These are phyloP conservation scores for Crotophaga sulcirostris DNA, from an alignment of 2,113 vertebrate species.

Conservation along the genomic window DNA sequence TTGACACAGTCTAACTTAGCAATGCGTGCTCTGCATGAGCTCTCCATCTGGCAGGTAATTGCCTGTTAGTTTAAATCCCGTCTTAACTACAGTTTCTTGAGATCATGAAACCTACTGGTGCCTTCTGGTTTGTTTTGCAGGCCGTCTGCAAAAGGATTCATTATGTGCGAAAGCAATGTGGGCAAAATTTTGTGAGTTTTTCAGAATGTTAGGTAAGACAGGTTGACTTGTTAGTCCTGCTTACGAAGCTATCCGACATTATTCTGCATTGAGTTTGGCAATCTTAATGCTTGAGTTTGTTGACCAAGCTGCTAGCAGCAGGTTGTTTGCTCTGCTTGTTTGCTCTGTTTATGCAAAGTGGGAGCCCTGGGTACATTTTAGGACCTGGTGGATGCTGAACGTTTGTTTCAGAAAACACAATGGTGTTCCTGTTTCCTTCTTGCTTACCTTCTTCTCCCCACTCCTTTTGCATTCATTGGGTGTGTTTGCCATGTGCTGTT, in stretches of 20 bases:
- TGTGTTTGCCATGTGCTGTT: not conserved
- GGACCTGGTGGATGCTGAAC: not conserved
- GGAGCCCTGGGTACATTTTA: not conserved
- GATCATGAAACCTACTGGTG: not conserved
- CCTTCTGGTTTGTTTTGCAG: slow-evolving; percentile 11
- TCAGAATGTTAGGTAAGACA: not conserved
- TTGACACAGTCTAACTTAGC: not conserved
- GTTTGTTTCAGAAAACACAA: not conserved
- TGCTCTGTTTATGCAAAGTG: not conserved
- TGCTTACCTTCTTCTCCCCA: not conserved
- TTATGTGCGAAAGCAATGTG: not conserved
- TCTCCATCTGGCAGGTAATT: slow-evolving; percentile 47
- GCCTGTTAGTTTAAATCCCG: slow-evolving; percentile 18
- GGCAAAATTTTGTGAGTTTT: not conserved
- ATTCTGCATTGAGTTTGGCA: not conserved
- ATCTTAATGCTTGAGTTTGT: not conserved
- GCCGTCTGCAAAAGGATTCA: not conserved
- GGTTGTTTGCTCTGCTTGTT: not conserved
- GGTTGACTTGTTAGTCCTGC: not conserved
- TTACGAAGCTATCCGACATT: not conserved
- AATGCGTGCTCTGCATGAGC: not conserved
- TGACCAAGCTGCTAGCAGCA: not conserved
- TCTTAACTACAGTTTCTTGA: slow-evolving; percentile 17
- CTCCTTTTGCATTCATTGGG: not conserved
- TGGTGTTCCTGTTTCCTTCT: not conserved